phyloP scores from a whole-genome alignment of 2,113 vertebrate genomes.

The Alethe castanea region DNA sequence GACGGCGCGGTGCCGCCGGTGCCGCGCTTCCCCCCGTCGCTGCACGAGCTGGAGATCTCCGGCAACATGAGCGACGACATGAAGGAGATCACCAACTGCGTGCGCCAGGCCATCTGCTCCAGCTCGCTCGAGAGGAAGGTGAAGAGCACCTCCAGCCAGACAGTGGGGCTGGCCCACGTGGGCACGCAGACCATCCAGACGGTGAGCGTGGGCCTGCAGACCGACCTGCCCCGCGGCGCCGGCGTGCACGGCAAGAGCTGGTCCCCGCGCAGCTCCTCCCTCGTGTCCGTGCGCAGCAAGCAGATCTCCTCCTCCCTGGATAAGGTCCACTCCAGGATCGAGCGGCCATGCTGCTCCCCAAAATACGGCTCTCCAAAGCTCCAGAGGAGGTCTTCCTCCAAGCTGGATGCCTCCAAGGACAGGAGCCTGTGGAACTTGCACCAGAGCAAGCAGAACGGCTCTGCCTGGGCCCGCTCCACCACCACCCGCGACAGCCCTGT shows the following conservation, averaged over 20 bases:
- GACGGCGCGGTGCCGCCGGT: constrained; percentile 58
- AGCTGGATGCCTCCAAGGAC: constrained; percentile 87
- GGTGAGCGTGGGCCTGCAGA: constrained; percentile 90
- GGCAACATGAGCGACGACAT: constrained; percentile 98
- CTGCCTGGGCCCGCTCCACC: constrained; percentile 97
- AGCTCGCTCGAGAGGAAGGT: constrained; percentile 93
- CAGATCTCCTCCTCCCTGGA: constrained; percentile 95
- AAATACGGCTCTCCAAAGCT: constrained; percentile 96
- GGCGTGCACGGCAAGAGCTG: constrained; percentile 86
- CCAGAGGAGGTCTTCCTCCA: constrained; percentile 90
- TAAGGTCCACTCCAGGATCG: constrained; percentile 92
- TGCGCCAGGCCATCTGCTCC: constrained; percentile 94
- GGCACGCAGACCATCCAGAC: constrained; percentile 88
- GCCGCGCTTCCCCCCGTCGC: constrained; percentile 70
- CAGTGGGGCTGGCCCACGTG: constrained; percentile 76
- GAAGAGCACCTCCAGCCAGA: constrained; percentile 88
- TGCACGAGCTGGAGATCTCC: constrained; percentile 87
- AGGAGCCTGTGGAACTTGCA: constrained; percentile 94
- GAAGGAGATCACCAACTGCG: constrained; percentile 99
- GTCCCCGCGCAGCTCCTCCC: constrained; percentile 87
- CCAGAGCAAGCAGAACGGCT: constrained; percentile 88
- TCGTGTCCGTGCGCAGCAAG: constrained; percentile 86
- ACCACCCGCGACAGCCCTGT: constrained; percentile 96
- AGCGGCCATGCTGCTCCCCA: constrained; percentile 93
- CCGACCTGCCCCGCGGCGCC: constrained; percentile 76